Evolutionary conservation across 2,888 invertebrate genomes (phyloP).

Genomic region (Anorthoa munda): DNA sequence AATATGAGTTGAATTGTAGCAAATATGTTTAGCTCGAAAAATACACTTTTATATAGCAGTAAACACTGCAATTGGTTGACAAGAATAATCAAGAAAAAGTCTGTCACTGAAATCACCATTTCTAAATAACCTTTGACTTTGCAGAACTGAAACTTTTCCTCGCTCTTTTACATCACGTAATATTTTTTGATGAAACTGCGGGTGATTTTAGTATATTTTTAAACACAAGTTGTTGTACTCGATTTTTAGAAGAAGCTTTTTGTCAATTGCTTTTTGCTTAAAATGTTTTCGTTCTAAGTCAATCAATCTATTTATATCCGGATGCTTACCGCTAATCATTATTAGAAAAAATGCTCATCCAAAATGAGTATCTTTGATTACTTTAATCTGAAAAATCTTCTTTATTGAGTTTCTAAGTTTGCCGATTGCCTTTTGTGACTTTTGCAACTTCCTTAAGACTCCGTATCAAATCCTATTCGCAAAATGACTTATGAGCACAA

Average conservation of each 20-base stretch:
- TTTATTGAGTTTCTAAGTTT: not conserved
- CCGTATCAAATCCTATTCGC: too few species aligned
- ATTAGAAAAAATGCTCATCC: not conserved
- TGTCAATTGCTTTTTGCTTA: slow-evolving; percentile 2
- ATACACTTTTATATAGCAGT: not conserved
- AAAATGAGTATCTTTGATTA: not conserved
- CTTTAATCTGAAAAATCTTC: not conserved
- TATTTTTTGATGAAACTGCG: slow-evolving; percentile 13
- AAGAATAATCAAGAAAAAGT: slow-evolving; percentile 5
- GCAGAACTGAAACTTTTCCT: slow-evolving; percentile 12
- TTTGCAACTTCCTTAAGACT: too few species aligned
- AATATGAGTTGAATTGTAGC: too few species aligned
- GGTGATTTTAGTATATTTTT: slow-evolving; percentile 25
- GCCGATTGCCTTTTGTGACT: not conserved
- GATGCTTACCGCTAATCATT: not conserved
- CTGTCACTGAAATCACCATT: not conserved
- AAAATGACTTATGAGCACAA: too few species aligned
- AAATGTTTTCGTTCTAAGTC: slow-evolving; percentile 8
- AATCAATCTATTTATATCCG: slow-evolving; percentile 2
- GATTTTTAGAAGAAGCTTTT: slow-evolving; percentile 18
- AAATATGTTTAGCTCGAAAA: too few species aligned
- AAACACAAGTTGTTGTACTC: not conserved
- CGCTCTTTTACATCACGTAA: slow-evolving; percentile 7
- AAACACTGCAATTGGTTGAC: not conserved
- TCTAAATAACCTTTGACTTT: slow-evolving; percentile 41